Evolutionary conservation across 2,113 vertebrate genomes (phyloP).

Genomic region (Calonectris borealis): DNA sequence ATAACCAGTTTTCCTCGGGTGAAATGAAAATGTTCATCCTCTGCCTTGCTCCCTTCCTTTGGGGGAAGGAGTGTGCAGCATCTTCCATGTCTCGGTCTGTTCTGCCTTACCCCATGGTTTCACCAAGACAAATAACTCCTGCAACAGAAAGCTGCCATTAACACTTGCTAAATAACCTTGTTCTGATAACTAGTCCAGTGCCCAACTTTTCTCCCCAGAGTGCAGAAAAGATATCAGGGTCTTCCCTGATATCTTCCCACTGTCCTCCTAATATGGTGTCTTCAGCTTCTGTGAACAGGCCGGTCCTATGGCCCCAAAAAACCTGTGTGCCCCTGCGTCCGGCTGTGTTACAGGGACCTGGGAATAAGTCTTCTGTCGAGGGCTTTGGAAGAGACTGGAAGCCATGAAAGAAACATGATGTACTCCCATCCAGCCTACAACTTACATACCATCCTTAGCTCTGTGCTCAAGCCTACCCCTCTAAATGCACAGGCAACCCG

Average conservation of each 20-base stretch:
- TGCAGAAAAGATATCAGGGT: neutral
- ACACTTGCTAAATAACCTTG: neutral
- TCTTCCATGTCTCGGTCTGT: neutral
- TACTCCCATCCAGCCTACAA: neutral
- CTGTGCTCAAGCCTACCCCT: neutral
- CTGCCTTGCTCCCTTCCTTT: neutral
- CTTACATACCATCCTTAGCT: neutral
- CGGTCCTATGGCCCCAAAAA: neutral
- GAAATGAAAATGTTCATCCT: neutral
- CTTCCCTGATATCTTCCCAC: neutral
- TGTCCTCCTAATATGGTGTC: neutral
- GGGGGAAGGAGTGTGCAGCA: neutral
- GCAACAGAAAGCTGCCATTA: neutral
- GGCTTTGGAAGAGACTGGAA: neutral
- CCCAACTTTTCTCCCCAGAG: neutral
- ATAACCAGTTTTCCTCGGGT: neutral
- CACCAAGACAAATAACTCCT: neutral
- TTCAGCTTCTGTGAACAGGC: neutral
- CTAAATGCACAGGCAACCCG: neutral
- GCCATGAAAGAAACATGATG: neutral
- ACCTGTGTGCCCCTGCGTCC: accelerated
- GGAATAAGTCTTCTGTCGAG: neutral
- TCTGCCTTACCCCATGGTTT: neutral
- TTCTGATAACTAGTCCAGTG: neutral
- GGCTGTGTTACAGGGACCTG: neutral